Evolutionary conservation across 2,888 invertebrate genomes (phyloP).

Genomic region (Pyrgus malvae): DNA sequence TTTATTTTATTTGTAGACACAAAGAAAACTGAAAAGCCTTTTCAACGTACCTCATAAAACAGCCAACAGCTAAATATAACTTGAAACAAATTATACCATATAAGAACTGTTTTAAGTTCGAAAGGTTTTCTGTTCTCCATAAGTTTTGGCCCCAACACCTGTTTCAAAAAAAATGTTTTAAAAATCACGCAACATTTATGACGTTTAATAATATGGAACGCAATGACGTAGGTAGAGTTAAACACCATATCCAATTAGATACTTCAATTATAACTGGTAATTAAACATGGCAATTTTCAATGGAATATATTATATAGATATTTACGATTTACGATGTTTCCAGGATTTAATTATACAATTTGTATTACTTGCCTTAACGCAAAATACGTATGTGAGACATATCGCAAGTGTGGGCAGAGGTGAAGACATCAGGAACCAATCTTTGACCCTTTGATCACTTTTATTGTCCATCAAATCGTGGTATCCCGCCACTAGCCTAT

Average conservation of each 20-base stretch:
- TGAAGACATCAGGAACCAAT: conserved; percentile 91
- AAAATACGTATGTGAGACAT: conserved; percentile 88
- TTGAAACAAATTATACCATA: conserved; percentile 93
- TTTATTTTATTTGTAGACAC: no score
- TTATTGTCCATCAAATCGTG: conserved; percentile 92
- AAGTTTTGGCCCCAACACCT: conserved; percentile 88
- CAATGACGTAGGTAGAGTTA: neutral
- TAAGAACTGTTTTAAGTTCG: conserved; percentile 87
- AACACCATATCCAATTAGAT: neutral
- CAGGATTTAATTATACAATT: no score
- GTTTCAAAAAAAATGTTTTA: conserved; percentile 37
- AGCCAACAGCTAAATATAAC: conserved; percentile 88
- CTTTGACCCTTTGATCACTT: conserved; percentile 90
- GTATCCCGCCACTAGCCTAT: conserved; percentile 83
- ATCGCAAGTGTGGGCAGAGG: conserved; percentile 90
- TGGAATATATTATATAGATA: no score
- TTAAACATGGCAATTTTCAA: neutral
- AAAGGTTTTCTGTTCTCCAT: conserved; percentile 94
- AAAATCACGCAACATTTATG: neutral
- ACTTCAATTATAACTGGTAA: neutral
- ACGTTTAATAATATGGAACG: neutral
- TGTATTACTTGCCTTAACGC: conserved; percentile 85
- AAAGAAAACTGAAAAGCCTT: neutral
- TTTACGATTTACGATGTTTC: no score
- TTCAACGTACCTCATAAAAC: conserved; percentile 84